These are phyloP conservation scores for Apeira syringaria DNA, from an alignment of 2,888 invertebrate genomes.

Conservation along the genomic window DNA sequence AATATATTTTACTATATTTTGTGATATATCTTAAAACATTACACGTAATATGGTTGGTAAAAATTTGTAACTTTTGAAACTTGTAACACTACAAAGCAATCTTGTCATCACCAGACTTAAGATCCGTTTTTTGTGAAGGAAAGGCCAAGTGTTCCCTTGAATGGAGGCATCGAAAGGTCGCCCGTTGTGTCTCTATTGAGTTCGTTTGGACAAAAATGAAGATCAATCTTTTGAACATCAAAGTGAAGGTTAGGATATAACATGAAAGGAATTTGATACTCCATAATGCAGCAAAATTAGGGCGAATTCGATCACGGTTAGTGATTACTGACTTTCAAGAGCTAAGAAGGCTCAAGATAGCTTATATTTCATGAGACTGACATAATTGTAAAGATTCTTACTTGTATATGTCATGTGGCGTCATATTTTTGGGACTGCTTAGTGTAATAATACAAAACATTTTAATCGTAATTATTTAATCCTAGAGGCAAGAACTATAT, in stretches of 20 bases:
- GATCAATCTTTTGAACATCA: slow-evolving; percentile 36
- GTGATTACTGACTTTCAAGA: slow-evolving; percentile 2
- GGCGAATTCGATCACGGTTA: slow-evolving; percentile 6
- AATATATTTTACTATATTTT: too few relatives aligned
- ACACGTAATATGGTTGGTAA: too few relatives aligned
- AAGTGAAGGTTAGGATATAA: slow-evolving; percentile 14
- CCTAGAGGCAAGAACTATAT: too few relatives aligned
- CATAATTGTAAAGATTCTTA: too few relatives aligned
- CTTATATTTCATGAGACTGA: too few relatives aligned
- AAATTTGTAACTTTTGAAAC: slow-evolving; percentile 19
- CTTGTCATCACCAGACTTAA: slow-evolving; percentile 45
- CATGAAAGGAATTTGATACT: slow-evolving; percentile 6
- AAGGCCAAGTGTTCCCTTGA: slow-evolving; percentile 65
- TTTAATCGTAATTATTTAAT: too few relatives aligned
- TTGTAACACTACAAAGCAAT: slow-evolving; percentile 44
- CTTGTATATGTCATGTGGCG: too few relatives aligned
- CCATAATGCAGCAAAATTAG: slow-evolving; percentile 13
- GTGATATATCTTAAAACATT: too few relatives aligned
- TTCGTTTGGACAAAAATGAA: slow-evolving; percentile 53
- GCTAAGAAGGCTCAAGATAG: too few relatives aligned
- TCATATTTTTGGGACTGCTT: too few relatives aligned
- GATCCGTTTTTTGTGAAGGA: slow-evolving; percentile 57
- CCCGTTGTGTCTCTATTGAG: slow-evolving; percentile 60
- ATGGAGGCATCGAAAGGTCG: slow-evolving; percentile 63
- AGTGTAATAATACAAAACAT: too few relatives aligned